Conservation (phyloP, 2,113 vertebrate genomes). For the Psilopogon haemacephalus region DNA sequence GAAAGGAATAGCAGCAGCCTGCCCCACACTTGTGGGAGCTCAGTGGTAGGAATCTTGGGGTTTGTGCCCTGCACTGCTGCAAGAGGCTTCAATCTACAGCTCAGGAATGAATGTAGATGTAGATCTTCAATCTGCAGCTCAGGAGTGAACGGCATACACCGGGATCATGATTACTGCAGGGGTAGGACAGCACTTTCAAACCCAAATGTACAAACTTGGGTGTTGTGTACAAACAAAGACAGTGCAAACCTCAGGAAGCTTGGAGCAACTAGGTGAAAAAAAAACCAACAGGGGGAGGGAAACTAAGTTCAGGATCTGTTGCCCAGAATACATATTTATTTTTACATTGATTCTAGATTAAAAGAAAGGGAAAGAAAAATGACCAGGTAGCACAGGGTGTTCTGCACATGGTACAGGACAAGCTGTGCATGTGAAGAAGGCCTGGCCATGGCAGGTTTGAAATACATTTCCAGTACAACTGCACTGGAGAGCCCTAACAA, state of each 20-base stretch:
- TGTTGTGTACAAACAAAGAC: neutral
- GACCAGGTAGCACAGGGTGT: neutral
- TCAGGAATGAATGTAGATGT: neutral
- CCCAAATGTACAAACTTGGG: neutral
- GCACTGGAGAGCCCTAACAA: fast-evolving
- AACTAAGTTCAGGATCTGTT: neutral
- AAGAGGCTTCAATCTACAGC: neutral
- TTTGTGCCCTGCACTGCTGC: neutral
- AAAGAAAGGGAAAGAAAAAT: neutral
- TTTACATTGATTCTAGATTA: neutral
- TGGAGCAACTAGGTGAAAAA: neutral
- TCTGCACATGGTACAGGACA: fast-evolving
- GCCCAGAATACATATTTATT: neutral
- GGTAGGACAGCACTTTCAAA: neutral
- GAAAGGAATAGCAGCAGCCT: neutral
- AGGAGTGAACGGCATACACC: neutral
- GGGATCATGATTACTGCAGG: neutral
- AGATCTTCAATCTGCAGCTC: neutral
- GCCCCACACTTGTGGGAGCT: neutral
- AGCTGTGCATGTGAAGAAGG: neutral
- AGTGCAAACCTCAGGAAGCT: neutral
- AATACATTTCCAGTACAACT: fast-evolving
- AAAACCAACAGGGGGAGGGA: neutral
- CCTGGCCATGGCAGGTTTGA: neutral
- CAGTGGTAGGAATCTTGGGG: neutral